Conservation (phyloP, 2,113 vertebrate genomes). For the Aphyosemion australe region DNA sequence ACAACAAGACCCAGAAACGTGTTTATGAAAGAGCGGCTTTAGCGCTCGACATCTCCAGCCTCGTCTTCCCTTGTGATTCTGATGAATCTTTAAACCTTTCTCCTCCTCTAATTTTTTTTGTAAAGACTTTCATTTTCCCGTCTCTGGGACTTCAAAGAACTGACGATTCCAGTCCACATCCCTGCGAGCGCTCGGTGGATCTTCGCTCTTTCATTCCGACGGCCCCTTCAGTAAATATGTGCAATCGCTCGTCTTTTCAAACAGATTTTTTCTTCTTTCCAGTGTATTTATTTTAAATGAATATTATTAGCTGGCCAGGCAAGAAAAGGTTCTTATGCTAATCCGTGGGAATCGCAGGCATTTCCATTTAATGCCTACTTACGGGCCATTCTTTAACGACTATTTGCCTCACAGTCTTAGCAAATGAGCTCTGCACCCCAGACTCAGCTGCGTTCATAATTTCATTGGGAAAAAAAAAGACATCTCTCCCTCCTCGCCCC, state of each 20-base stretch:
- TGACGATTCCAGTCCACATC: slow-evolving; percentile 71
- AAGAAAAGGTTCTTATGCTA: slow-evolving; percentile 83
- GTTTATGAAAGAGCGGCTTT: slow-evolving; percentile 2
- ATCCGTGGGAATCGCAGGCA: slow-evolving; percentile 82
- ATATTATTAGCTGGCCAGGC: slow-evolving; percentile 82
- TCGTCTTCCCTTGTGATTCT: slow-evolving; percentile 33
- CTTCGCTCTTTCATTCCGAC: slow-evolving; percentile 72
- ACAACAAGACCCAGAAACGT: slow-evolving; percentile 35
- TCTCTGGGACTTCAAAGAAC: slow-evolving; percentile 75
- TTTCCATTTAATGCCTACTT: slow-evolving; percentile 80
- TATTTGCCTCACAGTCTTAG: slow-evolving; percentile 83
- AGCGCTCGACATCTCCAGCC: slow-evolving; percentile 53
- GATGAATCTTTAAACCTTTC: slow-evolving; percentile 56
- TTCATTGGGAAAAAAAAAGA: slow-evolving; percentile 84
- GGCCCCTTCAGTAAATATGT: slow-evolving; percentile 79
- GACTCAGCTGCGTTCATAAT: slow-evolving; percentile 80
- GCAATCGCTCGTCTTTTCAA: slow-evolving; percentile 74
- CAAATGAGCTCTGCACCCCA: slow-evolving; percentile 84
- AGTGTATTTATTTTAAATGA: slow-evolving; percentile 79
- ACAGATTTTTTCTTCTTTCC: slow-evolving; percentile 70
- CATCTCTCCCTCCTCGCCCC: slow-evolving; percentile 4
- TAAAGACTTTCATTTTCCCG: slow-evolving; percentile 80
- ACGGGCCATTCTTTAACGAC: slow-evolving; percentile 81
- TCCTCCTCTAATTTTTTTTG: slow-evolving; percentile 72
- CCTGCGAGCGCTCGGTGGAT: slow-evolving; percentile 71